Evolutionary conservation across 2,113 vertebrate genomes (phyloP), one percentile per base, ranked within the genome.

Genomic region (Urocolius indicus): DNA sequence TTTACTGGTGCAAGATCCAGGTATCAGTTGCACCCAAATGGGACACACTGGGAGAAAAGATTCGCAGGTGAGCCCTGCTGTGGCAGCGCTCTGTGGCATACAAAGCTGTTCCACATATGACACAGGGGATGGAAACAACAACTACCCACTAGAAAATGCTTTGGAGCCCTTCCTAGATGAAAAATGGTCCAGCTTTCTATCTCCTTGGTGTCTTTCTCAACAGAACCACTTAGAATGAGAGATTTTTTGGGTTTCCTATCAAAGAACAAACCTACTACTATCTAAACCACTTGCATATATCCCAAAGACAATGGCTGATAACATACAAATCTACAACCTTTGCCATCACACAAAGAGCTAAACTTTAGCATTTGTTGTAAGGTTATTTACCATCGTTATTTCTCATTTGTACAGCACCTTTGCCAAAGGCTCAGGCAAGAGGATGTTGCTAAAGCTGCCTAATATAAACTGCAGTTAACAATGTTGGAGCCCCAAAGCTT

Each of bases 21-120:
- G 17, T 10, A 21, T 5, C 55, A 48, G 36, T n/a, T 51, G 13
- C 61, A 83, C 43, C 36, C 66, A 73, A 45, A n/a, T 4, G 9
- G 17, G 43, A 41, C 20, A 6, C 2, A 2, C 7, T 1, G 3
- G 48, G 17, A n/a, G 16, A 68, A 86, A 54, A 2, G 30, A 11
- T 6, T 20, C 9, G 6, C 5, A 19, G 6, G 0, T 0, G 2
- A 24, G 22, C 17, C 16, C 52, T 27, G 51, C 21, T 24, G 16
- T 5, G 36, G 61, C 36, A 55, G 61, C 30, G 3, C 58, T 19
- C 51, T 3, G 4, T 0, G 48, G 41, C 22, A 11, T 5, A 29
- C 2, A 10, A 9, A 71, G 18, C n/a, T 34, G 16, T 15, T 23
- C 54, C 43, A 27, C 7, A 3, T 5, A 5, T 4, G 36, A 51